Percentiles rank a stretch among this genome's conserved stretches.
These are phyloP conservation scores for Romanogobio albipinnatus DNA, from an alignment of 2,113 vertebrate genomes.

Conservation along the genomic window DNA sequence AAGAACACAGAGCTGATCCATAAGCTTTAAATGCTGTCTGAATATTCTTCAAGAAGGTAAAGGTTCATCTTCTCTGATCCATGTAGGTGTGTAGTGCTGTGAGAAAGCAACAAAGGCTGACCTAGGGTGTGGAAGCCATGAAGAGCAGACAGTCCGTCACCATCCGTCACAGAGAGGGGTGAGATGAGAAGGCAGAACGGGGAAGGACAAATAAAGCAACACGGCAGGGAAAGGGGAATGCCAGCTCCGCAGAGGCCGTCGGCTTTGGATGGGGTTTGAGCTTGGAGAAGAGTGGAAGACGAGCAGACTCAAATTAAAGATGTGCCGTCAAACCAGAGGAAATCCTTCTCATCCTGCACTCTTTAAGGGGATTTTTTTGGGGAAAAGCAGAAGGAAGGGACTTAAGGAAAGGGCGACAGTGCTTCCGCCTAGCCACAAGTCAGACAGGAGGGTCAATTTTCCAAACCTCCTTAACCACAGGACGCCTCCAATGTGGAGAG, in stretches of 20 bases:
- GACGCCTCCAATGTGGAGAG: slow-evolving; percentile 60
- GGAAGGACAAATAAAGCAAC: slow-evolving; percentile 59
- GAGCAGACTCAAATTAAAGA: slow-evolving; percentile 80
- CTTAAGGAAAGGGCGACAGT: slow-evolving; percentile 67
- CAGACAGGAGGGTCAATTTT: slow-evolving; percentile 70
- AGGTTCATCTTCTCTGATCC: not conserved
- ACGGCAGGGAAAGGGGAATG: slow-evolving; percentile 62
- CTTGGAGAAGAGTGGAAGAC: slow-evolving; percentile 77
- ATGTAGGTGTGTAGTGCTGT: not conserved
- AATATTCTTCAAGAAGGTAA: not conserved
- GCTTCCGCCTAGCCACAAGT: slow-evolving; percentile 68
- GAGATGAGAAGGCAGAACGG: slow-evolving; percentile 69
- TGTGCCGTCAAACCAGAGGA: slow-evolving; percentile 74
- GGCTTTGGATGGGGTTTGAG: slow-evolving; percentile 77
- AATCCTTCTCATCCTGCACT: slow-evolving; percentile 72
- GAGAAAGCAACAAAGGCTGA: slow-evolving; percentile 9
- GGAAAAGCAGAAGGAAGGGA: slow-evolving; percentile 69
- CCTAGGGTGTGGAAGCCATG: slow-evolving; percentile 30
- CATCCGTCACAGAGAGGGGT: slow-evolving; percentile 71
- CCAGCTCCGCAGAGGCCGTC: slow-evolving; percentile 66
- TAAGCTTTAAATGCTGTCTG: not conserved
- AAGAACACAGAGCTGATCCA: not conserved
- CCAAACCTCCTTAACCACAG: slow-evolving; percentile 63
- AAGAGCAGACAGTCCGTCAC: slow-evolving; percentile 74
- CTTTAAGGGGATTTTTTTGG: slow-evolving; percentile 53